phyloP scores from a whole-genome alignment of 2,113 vertebrate species.

The Merops nubicus region DNA sequence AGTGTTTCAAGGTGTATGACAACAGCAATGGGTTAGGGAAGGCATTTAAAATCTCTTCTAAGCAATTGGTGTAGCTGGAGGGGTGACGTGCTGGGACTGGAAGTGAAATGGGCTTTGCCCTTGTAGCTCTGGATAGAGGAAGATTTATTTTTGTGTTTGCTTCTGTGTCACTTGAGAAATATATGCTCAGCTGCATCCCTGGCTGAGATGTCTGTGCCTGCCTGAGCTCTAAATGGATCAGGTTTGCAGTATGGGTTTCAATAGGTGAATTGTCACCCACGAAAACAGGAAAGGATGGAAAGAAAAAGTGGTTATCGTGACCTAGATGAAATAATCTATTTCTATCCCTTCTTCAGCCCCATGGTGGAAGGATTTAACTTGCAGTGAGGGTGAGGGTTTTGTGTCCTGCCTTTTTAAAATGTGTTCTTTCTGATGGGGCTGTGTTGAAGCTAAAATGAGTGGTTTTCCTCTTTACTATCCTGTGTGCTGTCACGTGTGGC shows the following conservation, averaged over 20 bases:
- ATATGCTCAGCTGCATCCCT: neutral
- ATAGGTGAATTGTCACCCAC: neutral
- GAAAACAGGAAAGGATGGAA: neutral
- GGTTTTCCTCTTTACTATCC: neutral
- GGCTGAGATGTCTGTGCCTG: neutral
- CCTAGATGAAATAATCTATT: neutral
- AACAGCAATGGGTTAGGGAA: neutral
- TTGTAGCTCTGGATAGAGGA: neutral
- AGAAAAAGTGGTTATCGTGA: neutral
- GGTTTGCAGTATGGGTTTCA: neutral
- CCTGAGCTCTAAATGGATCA: neutral
- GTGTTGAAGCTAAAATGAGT: neutral
- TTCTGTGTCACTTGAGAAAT: neutral
- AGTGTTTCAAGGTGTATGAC: neutral
- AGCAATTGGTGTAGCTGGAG: neutral
- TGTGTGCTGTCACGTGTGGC: neutral
- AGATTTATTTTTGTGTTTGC: neutral
- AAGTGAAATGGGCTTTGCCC: neutral
- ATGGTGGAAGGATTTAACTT: neutral
- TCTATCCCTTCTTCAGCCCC: neutral
- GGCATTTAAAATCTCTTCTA: neutral
- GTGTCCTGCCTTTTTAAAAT: neutral
- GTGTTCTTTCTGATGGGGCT: neutral
- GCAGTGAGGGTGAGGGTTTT: neutral
- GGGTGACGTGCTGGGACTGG: neutral